Base-by-base conservation (phyloP, 2,797 vertebrate genomes). In the Lithobates pipiens region DNA sequence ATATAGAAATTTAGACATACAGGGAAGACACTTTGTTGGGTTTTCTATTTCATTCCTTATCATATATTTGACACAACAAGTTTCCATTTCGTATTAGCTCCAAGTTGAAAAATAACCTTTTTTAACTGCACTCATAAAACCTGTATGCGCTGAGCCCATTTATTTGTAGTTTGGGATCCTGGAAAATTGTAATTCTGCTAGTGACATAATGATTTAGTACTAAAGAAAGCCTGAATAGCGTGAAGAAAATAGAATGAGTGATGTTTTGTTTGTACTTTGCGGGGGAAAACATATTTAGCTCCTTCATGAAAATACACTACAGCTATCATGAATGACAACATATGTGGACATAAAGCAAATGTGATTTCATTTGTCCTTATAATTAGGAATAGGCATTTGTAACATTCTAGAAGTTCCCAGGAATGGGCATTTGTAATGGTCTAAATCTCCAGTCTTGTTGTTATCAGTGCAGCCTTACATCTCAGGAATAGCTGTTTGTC, bases 191-290 rank as follows among this genome's bases (percentile, higher is more conserved):
- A 80, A 80, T 80, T 85, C 34, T 57, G 72, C 46, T 44, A 69
- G 65, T 74, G 80, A 74, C 80, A 82, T 42, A 73, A 65, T 82
- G 54, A 82, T 82, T 82, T 73, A 82, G 46, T 63, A 50, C 70
- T 29, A 63, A 29, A 21, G 54, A 73, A 42, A 42, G 23, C 27
- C 61, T 44, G 63, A 9, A 83, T 36, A 69, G 15, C 63, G 57
- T 57, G 65, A 76, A 76, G 76, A 44, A 54, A 83, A 76, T 77
- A 42, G 25, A 34, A 16, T 83, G 74, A 69, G 63, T 76, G 44
- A 69, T 82, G 79, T 42, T 61, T 81, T 81, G 79, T 54, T 72
- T 81, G 69, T 73, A 25, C 50, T 57, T 23, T 73, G 9, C 46
- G 21, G 44, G 42, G 16, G 50, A 13, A 34, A 81, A 46, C 10